Base-by-base conservation (phyloP, 2,888 invertebrate species). In the Ornithoptera alexandrae region DNA sequence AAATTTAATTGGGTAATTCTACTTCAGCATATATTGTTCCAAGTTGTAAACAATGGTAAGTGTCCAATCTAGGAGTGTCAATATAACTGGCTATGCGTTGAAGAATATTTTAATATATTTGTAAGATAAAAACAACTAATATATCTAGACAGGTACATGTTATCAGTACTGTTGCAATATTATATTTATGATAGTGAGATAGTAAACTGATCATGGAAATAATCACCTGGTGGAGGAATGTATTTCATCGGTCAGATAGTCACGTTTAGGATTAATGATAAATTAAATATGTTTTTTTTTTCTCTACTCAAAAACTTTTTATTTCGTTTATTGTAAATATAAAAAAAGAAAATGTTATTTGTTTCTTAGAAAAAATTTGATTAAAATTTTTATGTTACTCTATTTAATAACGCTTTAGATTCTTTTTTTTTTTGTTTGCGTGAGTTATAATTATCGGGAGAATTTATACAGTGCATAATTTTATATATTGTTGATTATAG, bases 51-150 rank as follows among this genome's bases (percentile, higher is more conserved):
- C 80, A 78, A 89, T 78, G 91, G 91, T 91, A 91, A 91, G 91
- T 91, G 80, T 81, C 83, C 63, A 84, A 85, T 63, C 62, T 63
- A 66, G 90, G 90, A 88, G 90, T 90, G 90, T 81, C 83, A 84
- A 84, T 84, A 80, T 84, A 85, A 84, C 85, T 85, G 86, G 85
- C 87, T 81, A 83, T 84, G 83, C 79, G 82, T 84, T 82, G 84
- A 84, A 84, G 82, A 81, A 80, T 76, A 81, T 75, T 81, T 82
- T 76, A 75, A 80, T 76, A 76, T 36, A 62, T 30, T 39, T 65
- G 56, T 68, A 63, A 68, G 61, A 58, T 68, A 36, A 53, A 58
- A 57, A 36, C 56, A 64, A 46, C 58, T 70, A 4, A 58, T n/a
- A 50, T 53, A 17, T 18, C 10, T 50, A 53, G 64, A 20, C 60